These are phyloP conservation scores for Phyto melanocephala DNA, from an alignment of 2,888 invertebrate genomes.

Conservation along the genomic window DNA sequence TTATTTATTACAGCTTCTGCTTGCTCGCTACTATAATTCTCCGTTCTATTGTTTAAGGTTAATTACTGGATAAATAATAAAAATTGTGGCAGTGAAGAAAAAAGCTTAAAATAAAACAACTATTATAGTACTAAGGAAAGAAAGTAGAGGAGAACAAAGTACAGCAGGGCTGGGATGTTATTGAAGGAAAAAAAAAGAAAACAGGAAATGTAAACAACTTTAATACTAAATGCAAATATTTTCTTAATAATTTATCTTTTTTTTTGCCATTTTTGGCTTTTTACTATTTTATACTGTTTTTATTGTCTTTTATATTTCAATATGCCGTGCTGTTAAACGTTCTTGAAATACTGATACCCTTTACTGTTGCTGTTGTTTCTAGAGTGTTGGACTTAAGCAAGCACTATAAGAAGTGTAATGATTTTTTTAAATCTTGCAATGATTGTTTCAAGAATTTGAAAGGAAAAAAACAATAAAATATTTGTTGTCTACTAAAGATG, in stretches of 20 bases:
- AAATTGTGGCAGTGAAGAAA: background rate
- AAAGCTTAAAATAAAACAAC: background rate
- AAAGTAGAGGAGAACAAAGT: background rate
- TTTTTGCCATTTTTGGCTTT: background rate
- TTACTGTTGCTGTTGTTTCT: too few relatives aligned
- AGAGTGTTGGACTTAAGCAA: too few relatives aligned
- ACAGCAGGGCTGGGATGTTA: background rate
- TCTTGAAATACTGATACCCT: background rate
- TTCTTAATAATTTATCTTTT: slow-evolving; percentile 27
- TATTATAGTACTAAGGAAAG: background rate
- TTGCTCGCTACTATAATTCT: background rate
- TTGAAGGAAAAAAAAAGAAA: too few relatives aligned
- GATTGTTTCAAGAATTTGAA: too few relatives aligned
- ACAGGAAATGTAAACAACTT: background rate
- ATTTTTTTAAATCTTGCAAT: too few relatives aligned
- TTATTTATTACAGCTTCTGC: background rate
- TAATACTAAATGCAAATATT: slow-evolving; percentile 49
- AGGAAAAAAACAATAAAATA: too few relatives aligned
- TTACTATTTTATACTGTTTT: slow-evolving; percentile 4
- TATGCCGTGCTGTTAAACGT: background rate
- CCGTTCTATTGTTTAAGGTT: slow-evolving; percentile 40
- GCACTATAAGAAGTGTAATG: too few relatives aligned
- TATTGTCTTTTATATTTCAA: background rate
- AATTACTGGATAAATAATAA: slow-evolving; percentile 50
- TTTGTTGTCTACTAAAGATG: too few relatives aligned